These are phyloP conservation scores for Adela reaumurella DNA, from an alignment of 2,888 invertebrate genomes.

Conservation along the genomic window DNA sequence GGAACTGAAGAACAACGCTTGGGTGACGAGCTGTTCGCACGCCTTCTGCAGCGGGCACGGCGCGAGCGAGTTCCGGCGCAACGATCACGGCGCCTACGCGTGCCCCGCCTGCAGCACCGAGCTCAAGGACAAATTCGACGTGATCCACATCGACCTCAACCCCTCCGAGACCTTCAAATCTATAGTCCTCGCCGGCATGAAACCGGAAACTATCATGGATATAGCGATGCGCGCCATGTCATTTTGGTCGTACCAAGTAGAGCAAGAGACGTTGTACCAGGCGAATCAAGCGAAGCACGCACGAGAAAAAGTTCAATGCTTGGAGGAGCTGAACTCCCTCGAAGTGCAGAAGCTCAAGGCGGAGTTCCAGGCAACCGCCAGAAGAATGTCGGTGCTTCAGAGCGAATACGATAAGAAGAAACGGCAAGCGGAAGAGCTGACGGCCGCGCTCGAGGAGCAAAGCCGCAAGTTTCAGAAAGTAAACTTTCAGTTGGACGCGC, in stretches of 20 bases:
- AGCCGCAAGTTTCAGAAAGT: conserved; percentile 44
- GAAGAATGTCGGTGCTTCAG: conserved; percentile 40
- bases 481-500: conserved; percentile 39
- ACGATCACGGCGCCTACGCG: conserved; percentile 36
- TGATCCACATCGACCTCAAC: conserved; percentile 48
- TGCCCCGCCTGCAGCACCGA: conserved; percentile 51
- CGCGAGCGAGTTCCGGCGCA: conserved; percentile 43
- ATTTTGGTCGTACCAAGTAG: conserved; percentile 52
- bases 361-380: conserved; percentile 43
- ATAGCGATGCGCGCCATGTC: conserved; percentile 54
- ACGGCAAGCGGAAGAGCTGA: conserved; percentile 41
- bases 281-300: conserved; percentile 45
- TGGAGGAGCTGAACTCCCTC: conserved; percentile 42
- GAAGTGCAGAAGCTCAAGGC: conserved; percentile 45
- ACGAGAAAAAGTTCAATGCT: conserved; percentile 39
- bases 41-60: conserved; percentile 55
- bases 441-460: conserved; percentile 40
- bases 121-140: conserved; percentile 48
- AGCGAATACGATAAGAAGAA: conserved; percentile 39
- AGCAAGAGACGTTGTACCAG: conserved; percentile 49
- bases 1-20: conserved; percentile 40
- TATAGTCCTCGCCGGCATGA: conserved; percentile 50
- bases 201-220: conserved; percentile 52
- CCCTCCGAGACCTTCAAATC: conserved; percentile 51
- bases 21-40: conserved; percentile 55